phyloP scores from a whole-genome alignment of 1,140 invertebrate genomes.

The Drosophila serrata region DNA sequence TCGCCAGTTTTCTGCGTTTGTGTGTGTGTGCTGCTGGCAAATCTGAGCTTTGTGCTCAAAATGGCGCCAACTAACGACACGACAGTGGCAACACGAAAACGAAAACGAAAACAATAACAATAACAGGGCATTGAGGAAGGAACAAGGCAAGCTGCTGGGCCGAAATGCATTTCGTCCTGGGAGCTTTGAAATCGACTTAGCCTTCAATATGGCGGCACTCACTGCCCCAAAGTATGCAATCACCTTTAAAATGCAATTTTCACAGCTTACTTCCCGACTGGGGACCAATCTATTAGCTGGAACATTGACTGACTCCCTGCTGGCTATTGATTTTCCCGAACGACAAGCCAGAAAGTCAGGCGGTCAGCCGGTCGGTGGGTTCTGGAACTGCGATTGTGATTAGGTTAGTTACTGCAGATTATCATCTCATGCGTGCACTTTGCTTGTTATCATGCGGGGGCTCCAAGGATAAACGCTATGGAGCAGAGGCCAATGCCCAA shows the following conservation, averaged over 20 bases:
- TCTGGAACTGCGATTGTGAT: not conserved
- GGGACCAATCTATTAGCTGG: slow-evolving; percentile 45
- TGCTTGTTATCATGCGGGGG: slow-evolving; percentile 6
- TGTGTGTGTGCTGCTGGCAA: slow-evolving; percentile 50
- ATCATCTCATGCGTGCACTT: slow-evolving; percentile 64
- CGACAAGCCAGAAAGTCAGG: slow-evolving; percentile 33
- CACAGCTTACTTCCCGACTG: slow-evolving; percentile 11
- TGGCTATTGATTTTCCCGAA: slow-evolving; percentile 66
- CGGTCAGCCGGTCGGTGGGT: not conserved
- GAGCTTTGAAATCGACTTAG: slow-evolving; percentile 5
- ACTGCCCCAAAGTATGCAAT: slow-evolving; percentile 35
- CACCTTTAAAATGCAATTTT: slow-evolving; percentile 44
- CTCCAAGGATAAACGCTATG: slow-evolving; percentile 7
- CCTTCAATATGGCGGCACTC: slow-evolving; percentile 29
- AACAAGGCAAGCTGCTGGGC: slow-evolving; percentile 24
- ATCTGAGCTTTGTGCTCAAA: slow-evolving; percentile 72
- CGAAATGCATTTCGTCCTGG: slow-evolving; percentile 21
- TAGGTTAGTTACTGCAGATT: slow-evolving; percentile 43
- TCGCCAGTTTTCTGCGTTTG: slow-evolving; percentile 3
- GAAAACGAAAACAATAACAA: slow-evolving; percentile 41
- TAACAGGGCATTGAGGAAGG: slow-evolving; percentile 21
- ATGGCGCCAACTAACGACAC: slow-evolving; percentile 65
- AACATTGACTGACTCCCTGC: slow-evolving; percentile 61
- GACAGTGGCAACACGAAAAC: slow-evolving; percentile 32
- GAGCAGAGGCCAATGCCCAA: slow-evolving; percentile 58